phyloP scores from a whole-genome alignment of 2,113 vertebrate genomes.

The Pelodiscus sinensis region DNA sequence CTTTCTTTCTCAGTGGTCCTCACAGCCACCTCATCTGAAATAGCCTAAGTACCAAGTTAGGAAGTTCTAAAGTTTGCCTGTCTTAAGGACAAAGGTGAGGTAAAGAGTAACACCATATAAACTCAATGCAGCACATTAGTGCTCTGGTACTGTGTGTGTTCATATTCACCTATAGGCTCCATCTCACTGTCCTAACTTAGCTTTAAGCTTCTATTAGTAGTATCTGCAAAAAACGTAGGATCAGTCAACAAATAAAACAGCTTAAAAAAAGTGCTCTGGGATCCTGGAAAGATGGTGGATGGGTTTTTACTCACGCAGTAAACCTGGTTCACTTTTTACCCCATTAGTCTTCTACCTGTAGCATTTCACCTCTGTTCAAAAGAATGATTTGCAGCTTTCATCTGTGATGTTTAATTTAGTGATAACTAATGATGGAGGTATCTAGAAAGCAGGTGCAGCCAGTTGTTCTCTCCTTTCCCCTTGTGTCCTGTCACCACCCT shows the following conservation, averaged over 20 bases:
- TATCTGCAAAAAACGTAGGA: background rate
- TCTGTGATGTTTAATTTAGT: background rate
- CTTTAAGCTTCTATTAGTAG: background rate
- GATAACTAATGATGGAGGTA: background rate
- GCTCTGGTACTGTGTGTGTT: background rate
- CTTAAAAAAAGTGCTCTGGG: background rate
- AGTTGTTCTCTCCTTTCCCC: background rate
- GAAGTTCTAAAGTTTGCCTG: background rate
- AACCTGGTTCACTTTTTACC: background rate
- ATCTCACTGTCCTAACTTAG: slow-evolving; percentile 5
- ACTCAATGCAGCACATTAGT: background rate
- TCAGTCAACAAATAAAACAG: background rate
- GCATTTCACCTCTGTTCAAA: background rate
- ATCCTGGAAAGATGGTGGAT: background rate
- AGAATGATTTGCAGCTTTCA: background rate
- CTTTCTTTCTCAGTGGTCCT: background rate
- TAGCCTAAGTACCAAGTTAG: background rate
- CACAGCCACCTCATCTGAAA: background rate
- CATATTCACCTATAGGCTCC: background rate
- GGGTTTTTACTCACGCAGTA: background rate
- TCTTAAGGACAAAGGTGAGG: background rate
- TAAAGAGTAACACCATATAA: background rate
- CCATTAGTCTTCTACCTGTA: background rate
- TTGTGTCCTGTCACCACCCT: background rate
- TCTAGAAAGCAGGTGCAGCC: background rate